Evolutionary conservation across 2,888 invertebrate genomes (phyloP).

Genomic region (Agriopis aurantiaria): DNA sequence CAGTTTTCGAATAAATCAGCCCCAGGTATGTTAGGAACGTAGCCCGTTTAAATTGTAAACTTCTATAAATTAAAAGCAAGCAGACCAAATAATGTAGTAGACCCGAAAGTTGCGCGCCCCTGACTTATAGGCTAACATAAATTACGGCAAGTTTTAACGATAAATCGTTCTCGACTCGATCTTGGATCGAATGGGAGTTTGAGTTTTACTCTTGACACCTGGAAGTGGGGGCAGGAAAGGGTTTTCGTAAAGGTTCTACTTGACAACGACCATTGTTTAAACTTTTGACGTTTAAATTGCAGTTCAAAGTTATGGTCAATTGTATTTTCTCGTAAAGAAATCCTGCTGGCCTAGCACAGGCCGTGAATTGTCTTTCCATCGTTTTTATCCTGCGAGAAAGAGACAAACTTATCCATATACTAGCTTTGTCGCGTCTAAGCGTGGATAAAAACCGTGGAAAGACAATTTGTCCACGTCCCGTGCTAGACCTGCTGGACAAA

Average conservation of each 20-base stretch:
- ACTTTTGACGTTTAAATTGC: neutral
- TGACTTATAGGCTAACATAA: constrained; percentile 81
- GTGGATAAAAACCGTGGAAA: too few relatives aligned
- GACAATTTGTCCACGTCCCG: too few relatives aligned
- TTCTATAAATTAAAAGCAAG: constrained; percentile 80
- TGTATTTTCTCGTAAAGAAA: too few relatives aligned
- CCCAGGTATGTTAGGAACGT: constrained; percentile 42
- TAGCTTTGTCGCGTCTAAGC: too few relatives aligned
- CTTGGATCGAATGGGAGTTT: constrained; percentile 27
- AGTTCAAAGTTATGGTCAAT: too few relatives aligned
- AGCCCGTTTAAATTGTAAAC: constrained; percentile 66
- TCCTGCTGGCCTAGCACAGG: too few relatives aligned
- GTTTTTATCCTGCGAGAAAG: too few relatives aligned
- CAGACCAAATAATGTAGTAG: constrained; percentile 79
- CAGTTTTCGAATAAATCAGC: constrained; percentile 43
- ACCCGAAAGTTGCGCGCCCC: constrained; percentile 69
- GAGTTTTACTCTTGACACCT: constrained; percentile 29
- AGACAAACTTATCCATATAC: too few relatives aligned
- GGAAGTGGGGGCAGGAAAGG: constrained; percentile 13
- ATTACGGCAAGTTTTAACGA: constrained; percentile 78
- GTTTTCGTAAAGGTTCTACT: neutral
- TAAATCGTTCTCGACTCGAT: constrained; percentile 65
- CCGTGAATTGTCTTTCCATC: too few relatives aligned
- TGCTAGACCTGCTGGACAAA: too few relatives aligned
- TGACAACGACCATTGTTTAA: constrained; percentile 5